Percentiles rank a stretch among this genome's conserved stretches.
phyloP scores from a whole-genome alignment of 2,888 invertebrate genomes.

The Nasonovia ribisnigri region DNA sequence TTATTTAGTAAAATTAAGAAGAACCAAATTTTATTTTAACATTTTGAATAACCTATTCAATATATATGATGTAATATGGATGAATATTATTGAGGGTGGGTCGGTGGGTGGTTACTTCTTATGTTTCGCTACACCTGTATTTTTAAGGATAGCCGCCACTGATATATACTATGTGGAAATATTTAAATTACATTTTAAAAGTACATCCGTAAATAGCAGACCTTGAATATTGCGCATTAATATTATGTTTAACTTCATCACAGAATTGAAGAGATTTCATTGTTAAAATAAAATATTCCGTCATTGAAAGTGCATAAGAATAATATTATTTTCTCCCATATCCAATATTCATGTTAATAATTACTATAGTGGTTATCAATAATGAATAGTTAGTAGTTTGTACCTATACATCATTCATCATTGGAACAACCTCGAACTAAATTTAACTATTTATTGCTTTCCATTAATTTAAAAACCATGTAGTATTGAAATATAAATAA shows the following conservation, averaged over 20 bases:
- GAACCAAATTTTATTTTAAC: too few species aligned
- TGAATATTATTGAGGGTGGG: neutral
- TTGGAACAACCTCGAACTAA: neutral
- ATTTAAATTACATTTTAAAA: neutral
- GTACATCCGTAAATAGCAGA: neutral
- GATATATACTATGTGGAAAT: neutral
- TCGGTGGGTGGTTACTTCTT: neutral
- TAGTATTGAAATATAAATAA: neutral
- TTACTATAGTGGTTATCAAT: neutral
- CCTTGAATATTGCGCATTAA: neutral
- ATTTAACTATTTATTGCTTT: neutral
- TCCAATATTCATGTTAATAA: neutral
- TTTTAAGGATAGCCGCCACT: neutral
- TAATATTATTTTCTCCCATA: neutral
- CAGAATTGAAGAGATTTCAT: neutral
- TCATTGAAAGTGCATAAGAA: neutral
- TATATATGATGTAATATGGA: neutral
- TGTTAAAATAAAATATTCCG: slow-evolving; percentile 7
- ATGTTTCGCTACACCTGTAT: neutral
- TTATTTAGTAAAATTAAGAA: too few species aligned
- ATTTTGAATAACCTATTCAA: too few species aligned
- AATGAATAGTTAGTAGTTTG: neutral
- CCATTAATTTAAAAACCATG: neutral
- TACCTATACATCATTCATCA: neutral
- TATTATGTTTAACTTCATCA: neutral